These are phyloP conservation scores for Lutjanus campechanus DNA, from an alignment of 2,797 vertebrate species.

Conservation along the genomic window DNA sequence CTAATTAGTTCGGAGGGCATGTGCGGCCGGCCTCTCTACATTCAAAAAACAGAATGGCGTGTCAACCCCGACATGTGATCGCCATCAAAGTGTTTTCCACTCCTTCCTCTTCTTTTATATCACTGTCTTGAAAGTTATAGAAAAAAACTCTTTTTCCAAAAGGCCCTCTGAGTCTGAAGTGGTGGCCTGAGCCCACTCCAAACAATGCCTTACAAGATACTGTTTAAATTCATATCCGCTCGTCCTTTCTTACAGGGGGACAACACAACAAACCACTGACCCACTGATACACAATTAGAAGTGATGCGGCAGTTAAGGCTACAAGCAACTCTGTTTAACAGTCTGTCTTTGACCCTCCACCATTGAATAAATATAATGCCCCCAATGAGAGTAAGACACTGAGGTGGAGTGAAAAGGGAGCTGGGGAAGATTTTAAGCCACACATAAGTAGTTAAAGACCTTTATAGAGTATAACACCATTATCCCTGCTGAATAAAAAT, in stretches of 20 bases:
- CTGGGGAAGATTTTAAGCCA: constrained; percentile 89
- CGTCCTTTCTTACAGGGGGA: constrained; percentile 82
- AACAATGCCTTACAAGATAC: constrained; percentile 88
- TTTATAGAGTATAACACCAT: constrained; percentile 92
- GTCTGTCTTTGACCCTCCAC: constrained; percentile 87
- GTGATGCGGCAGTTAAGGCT: constrained; percentile 89
- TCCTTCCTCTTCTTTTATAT: constrained; percentile 83
- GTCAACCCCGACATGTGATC: constrained; percentile 81
- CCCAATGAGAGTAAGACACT: constrained; percentile 84
- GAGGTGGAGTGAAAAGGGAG: constrained; percentile 82
- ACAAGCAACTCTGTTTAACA: constrained; percentile 89
- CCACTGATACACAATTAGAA: constrained; percentile 89
- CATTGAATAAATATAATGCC: constrained; percentile 89
- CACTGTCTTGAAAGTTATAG: constrained; percentile 79
- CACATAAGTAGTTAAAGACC: constrained; percentile 92
- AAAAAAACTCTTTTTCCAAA: constrained; percentile 74
- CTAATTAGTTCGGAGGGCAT: constrained; percentile 78
- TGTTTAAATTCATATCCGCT: constrained; percentile 91
- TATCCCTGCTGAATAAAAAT: constrained; percentile 96
- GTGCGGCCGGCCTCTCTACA: constrained; percentile 65
- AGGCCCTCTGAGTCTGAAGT: constrained; percentile 84
- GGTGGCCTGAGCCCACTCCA: constrained; percentile 83
- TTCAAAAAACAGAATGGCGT: constrained; percentile 69
- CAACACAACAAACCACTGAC: constrained; percentile 88
- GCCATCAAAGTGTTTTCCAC: constrained; percentile 82